phyloP scores from a whole-genome alignment of 92 coral and sea anemone genomes.

The Phenganax marumi region DNA sequence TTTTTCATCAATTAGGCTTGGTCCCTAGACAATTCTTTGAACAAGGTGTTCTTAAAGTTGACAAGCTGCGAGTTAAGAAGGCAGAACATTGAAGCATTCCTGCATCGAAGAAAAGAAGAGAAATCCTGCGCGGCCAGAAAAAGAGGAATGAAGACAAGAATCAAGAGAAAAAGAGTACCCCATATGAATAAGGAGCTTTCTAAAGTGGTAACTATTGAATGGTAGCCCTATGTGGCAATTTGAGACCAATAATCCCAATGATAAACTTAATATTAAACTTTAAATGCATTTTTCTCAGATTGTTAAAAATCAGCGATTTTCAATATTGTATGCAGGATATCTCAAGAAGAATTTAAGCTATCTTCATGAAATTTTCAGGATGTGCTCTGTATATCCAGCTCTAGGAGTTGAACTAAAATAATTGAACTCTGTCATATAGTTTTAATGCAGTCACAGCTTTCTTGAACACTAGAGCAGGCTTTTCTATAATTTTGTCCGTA shows the following conservation, averaged over 20 bases:
- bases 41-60: conserved; percentile 3
- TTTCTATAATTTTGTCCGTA: neutral
- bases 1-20: conserved; percentile 17
- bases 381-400: neutral
- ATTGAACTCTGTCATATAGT: neutral
- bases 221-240: no score
- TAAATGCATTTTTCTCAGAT: neutral
- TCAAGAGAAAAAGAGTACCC: conserved; percentile 29
- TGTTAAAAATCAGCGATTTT: neutral
- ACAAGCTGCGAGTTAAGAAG: neutral
- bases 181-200: conserved; percentile 45
- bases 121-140: conserved; percentile 30
- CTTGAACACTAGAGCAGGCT: no score
- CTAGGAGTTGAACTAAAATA: neutral
- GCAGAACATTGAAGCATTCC: conserved; percentile 31
- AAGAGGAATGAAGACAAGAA: conserved; percentile 41
- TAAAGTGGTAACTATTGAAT: no score
- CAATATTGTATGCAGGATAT: neutral
- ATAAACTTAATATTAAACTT: neutral
- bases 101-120: conserved; percentile 31
- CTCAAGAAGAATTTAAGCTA: neutral
- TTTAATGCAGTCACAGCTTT: no score
- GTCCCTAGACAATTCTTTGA: no score
- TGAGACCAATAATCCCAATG: no score
- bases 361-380: neutral